These are phyloP conservation scores for Cnemophilus loriae DNA, from an alignment of 2,113 vertebrate species.

Conservation along the genomic window DNA sequence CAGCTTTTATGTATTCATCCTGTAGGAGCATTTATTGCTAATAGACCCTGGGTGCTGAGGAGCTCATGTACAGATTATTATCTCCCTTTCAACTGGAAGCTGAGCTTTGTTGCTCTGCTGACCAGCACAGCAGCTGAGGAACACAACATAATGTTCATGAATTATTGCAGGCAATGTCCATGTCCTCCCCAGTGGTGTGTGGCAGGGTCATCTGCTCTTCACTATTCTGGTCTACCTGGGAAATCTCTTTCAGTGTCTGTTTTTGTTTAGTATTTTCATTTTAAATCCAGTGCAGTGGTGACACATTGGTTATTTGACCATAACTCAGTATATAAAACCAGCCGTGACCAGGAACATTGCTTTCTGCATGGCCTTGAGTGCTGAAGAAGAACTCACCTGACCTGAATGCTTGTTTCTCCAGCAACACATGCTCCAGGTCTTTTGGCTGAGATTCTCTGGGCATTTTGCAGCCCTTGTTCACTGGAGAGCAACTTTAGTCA, in stretches of 20 bases:
- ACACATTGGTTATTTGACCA: neutral
- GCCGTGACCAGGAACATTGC: neutral
- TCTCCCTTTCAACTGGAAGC: neutral
- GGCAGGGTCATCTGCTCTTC: slow-evolving; percentile 20
- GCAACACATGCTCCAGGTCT: neutral
- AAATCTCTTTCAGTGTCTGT: neutral
- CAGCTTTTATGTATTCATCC: neutral
- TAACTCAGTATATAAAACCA: slow-evolving; percentile 11
- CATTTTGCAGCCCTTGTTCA: neutral
- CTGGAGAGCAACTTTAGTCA: neutral
- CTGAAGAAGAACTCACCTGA: slow-evolving; percentile 1
- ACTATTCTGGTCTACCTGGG: neutral
- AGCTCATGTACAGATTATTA: neutral
- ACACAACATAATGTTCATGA: neutral
- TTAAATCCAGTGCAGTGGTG: neutral
- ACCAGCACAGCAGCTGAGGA: neutral
- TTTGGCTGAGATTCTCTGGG: neutral
- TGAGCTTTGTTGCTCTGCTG: neutral
- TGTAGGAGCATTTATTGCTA: neutral
- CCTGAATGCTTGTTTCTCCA: neutral
- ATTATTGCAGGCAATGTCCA: neutral
- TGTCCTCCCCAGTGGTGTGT: neutral
- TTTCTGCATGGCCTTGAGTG: neutral
- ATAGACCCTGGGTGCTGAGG: neutral
- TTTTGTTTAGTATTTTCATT: neutral